phyloP scores from a whole-genome alignment of 2,888 invertebrate species.

The Mimumesa dahlbomi region DNA sequence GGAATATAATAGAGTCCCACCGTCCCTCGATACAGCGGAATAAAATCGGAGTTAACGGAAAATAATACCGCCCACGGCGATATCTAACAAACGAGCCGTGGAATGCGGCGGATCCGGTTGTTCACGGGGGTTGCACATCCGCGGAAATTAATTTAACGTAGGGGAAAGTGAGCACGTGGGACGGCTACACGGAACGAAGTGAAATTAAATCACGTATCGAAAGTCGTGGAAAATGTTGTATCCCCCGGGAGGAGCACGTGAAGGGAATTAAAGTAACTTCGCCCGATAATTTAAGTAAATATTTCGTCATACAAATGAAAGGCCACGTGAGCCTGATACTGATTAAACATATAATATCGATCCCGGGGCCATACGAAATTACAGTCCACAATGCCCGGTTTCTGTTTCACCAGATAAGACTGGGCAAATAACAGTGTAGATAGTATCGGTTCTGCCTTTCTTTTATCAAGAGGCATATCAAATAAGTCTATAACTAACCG shows the following conservation, averaged over 20 bases:
- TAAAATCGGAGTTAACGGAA: no score
- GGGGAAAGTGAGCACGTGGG: conserved; percentile 35
- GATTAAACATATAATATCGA: conserved; percentile 67
- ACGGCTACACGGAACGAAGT: conserved; percentile 4
- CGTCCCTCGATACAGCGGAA: no score
- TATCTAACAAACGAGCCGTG: no score
- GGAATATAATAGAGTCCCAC: no score
- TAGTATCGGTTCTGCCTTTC: conserved; percentile 62
- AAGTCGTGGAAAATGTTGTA: conserved; percentile 21
- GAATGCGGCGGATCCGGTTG: no score
- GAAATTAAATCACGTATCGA: conserved; percentile 50
- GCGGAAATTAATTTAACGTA: conserved; percentile 50
- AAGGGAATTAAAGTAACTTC: conserved; percentile 46
- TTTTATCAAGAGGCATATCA: conserved; percentile 66
- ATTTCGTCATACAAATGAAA: conserved; percentile 52
- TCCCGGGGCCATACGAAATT: conserved; percentile 59
- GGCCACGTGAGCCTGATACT: conserved; percentile 49
- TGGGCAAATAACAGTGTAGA: conserved; percentile 66
- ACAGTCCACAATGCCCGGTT: conserved; percentile 49
- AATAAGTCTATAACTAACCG: conserved; percentile 65
- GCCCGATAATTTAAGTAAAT: conserved; percentile 61
- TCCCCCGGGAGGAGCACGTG: conserved; percentile 14
- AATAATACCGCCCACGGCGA: no score
- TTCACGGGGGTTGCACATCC: conserved; percentile 22
- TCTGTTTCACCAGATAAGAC: conserved; percentile 58